These are phyloP conservation scores for Adelges cooleyi DNA, from an alignment of 1,140 invertebrate species.

Conservation along the genomic window DNA sequence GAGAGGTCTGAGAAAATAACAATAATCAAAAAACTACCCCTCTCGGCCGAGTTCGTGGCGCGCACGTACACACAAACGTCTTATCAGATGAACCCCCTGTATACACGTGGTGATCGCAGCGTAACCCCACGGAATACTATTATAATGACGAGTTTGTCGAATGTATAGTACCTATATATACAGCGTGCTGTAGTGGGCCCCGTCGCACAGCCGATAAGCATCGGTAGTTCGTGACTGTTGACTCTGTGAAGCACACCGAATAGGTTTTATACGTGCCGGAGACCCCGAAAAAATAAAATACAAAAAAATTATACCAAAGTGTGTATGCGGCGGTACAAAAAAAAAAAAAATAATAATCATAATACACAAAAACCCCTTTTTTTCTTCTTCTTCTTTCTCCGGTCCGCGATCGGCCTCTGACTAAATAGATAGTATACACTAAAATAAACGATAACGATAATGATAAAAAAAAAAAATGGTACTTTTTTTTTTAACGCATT, in stretches of 20 bases:
- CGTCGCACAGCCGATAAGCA: not conserved
- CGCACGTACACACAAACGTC: not conserved
- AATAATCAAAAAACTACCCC: slow-evolving; percentile 1
- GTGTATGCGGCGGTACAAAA: not conserved
- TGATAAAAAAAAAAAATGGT: not conserved
- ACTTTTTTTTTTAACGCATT: too few relatives aligned
- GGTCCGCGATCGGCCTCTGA: not conserved
- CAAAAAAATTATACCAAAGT: too few relatives aligned
- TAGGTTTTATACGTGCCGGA: slow-evolving; percentile 24
- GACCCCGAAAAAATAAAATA: slow-evolving; percentile 22
- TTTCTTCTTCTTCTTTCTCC: not conserved
- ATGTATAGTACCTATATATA: not conserved
- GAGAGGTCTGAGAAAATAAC: not conserved
- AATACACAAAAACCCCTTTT: slow-evolving; percentile 13
- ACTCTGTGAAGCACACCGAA: not conserved
- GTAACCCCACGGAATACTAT: slow-evolving; percentile 1
- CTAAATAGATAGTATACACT: too few relatives aligned
- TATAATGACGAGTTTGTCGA: slow-evolving; percentile 29
- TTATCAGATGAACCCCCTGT: slow-evolving; percentile 20
- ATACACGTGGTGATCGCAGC: not conserved
- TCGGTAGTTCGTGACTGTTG: slow-evolving; percentile 25
- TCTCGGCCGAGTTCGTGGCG: not conserved
- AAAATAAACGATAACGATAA: too few relatives aligned
- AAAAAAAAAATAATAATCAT: too few relatives aligned
- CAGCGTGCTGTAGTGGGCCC: not conserved